Evolutionary conservation across 2,113 vertebrate species (phyloP), one percentile per base, ranked within the genome.

Genomic region (Pygoscelis adeliae): DNA sequence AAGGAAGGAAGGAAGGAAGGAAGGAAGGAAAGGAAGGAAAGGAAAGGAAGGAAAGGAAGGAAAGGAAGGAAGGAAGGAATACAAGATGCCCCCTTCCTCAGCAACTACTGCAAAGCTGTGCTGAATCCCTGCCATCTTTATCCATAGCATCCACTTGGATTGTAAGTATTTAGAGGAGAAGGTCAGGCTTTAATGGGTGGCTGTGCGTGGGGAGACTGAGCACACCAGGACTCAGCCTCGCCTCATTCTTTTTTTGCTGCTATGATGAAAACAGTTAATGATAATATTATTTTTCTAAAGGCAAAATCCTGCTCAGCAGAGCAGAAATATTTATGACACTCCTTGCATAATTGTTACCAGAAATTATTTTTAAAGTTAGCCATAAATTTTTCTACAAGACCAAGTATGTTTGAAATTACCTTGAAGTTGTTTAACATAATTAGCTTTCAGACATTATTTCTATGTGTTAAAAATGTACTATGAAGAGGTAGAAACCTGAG

Each of bases 401-500:
- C 22, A 91, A 42, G 19, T 91, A 76, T 66, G 58, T 79, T 96
- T 96, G 81, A 97, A 91, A 96, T 85, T 82, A 66, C 50, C 87
- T 93, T 82, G 52, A 87, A 89, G 66, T 69, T 89, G 30, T 89
- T 96, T 67, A 93, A 93, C 9, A 4, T 53, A 94, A 95, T 91
- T 93, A 97, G 58, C 40, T 89, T 76, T 92, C 69, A 93, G 89
- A 61, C 47, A 40, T 94, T 74, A 66, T 92, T 96, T 91, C 84
- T 94, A 63, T 65, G 70, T 77, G 77, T 85, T 94, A 93, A 89
- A 97, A 96, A 91, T 93, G 53, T 73, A 50, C 70, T 62, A 46
- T 72, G 83, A 91, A 89, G 91, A 92, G 62, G 49, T 65, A 61
- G 95, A 97, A 97, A 96, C 73, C 58, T 73, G 95, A 97, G 93